Evolutionary conservation across 2,888 invertebrate genomes (phyloP).

Genomic region (Corbicula japonica): DNA sequence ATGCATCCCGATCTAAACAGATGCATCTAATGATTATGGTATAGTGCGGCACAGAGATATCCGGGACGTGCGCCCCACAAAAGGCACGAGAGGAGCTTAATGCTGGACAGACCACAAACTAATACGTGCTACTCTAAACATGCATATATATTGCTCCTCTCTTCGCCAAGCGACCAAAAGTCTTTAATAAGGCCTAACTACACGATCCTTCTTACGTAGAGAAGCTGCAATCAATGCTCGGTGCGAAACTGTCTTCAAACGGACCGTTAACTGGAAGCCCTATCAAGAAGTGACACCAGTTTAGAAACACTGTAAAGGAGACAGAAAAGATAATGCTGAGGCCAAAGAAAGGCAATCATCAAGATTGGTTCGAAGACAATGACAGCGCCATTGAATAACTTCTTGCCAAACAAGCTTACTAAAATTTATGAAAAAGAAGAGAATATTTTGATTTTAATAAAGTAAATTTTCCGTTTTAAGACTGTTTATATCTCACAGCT

Average conservation of each 20-base stretch:
- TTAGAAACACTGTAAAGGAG: too few relatives aligned
- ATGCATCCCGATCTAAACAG: constrained; percentile 3
- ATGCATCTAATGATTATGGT: constrained; percentile 5
- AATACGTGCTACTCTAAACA: too few relatives aligned
- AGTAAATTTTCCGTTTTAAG: too few relatives aligned
- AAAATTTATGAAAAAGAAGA: too few relatives aligned
- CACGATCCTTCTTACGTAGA: not conserved
- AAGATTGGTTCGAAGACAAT: not conserved
- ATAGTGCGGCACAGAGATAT: too few relatives aligned
- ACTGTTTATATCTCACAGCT: too few relatives aligned
- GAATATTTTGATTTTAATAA: too few relatives aligned
- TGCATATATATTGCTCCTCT: not conserved
- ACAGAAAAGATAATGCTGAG: constrained; percentile 3
- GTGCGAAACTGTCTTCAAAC: too few relatives aligned
- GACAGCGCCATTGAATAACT: not conserved
- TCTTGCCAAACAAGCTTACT: not conserved
- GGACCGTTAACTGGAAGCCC: too few relatives aligned
- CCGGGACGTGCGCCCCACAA: not conserved
- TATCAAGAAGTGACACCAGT: too few relatives aligned
- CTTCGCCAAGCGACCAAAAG: not conserved
- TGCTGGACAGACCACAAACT: constrained; percentile 49
- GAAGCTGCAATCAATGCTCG: too few relatives aligned
- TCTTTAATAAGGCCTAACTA: not conserved
- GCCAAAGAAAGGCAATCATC: not conserved
- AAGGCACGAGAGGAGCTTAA: constrained; percentile 32